These are phyloP conservation scores for Scatophagus argus DNA, from an alignment of 2,113 vertebrate species.

Conservation along the genomic window DNA sequence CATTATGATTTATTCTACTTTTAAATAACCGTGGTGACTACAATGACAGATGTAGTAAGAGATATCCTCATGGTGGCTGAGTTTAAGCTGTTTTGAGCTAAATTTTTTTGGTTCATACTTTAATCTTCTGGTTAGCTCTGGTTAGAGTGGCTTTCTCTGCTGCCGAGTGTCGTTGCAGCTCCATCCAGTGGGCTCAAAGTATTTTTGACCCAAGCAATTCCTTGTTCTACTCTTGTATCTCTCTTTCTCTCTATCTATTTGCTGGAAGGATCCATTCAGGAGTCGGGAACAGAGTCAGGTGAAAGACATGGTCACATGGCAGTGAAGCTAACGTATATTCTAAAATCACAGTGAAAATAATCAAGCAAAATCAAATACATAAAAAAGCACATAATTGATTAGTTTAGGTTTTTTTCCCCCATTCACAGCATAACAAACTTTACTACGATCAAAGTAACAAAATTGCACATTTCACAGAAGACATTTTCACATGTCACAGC, in stretches of 20 bases:
- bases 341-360: conserved; percentile 30
- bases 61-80: conserved; percentile 6
- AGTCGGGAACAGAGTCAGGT: conserved; percentile 7
- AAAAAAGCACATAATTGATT: conserved; percentile 24
- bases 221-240: conserved; percentile 11
- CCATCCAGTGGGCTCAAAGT: conserved; percentile 68
- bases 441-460: neutral
- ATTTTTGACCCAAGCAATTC: conserved; percentile 31
- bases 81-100: conserved; percentile 1
- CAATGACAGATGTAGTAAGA: conserved; percentile 19
- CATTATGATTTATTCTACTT: conserved; percentile 4
- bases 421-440: neutral
- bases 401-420: conserved; percentile 4
- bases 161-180: conserved; percentile 49
- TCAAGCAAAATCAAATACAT: neutral
- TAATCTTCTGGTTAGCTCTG: conserved; percentile 23
- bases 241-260: conserved; percentile 19
- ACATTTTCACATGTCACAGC: neutral
- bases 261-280: conserved; percentile 27
- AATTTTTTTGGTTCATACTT: conserved; percentile 29
- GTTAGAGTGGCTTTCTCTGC: conserved; percentile 18
- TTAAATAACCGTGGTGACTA: conserved; percentile 4
- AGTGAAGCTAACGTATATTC: conserved; percentile 21
- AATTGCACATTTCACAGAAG: neutral
- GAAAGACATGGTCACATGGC: conserved; percentile 13